phyloP scores from a whole-genome alignment of 2,797 vertebrate species.

The Hipposideros larvatus region DNA sequence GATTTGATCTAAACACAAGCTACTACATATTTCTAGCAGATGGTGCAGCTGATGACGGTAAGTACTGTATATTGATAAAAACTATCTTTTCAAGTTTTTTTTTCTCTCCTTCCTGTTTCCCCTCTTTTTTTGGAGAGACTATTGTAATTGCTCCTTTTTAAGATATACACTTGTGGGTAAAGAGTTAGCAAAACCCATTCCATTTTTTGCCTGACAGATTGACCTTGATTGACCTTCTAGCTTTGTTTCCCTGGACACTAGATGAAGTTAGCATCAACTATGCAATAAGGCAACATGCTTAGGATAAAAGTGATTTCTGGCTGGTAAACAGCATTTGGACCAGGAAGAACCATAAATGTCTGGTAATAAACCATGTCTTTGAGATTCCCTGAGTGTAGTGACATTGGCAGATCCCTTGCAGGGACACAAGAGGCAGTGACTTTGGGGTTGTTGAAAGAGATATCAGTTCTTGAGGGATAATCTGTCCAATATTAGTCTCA shows the following conservation, averaged over 20 bases:
- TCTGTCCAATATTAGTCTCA: neutral
- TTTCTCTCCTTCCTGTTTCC: neutral
- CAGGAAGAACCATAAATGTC: neutral
- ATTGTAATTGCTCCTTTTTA: neutral
- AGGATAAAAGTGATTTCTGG: neutral
- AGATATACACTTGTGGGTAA: neutral
- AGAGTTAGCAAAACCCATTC: neutral
- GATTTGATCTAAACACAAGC: constrained; percentile 90
- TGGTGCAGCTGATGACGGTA: constrained; percentile 90
- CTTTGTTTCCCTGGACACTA: constrained; percentile 22
- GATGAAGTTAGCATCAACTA: neutral
- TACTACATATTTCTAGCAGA: constrained; percentile 94
- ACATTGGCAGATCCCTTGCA: neutral
- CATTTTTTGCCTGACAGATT: neutral
- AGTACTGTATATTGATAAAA: constrained; percentile 45
- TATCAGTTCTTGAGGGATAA: neutral
- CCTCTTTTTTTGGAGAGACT: neutral
- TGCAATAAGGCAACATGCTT: neutral
- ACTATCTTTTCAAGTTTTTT: neutral
- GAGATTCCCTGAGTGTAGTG: neutral
- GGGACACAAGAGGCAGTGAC: neutral
- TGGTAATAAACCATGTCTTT: neutral
- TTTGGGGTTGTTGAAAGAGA: neutral
- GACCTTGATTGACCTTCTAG: neutral
- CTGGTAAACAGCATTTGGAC: neutral